Conservation (phyloP, 2,113 vertebrate species). For the Spilogale gracilis region DNA sequence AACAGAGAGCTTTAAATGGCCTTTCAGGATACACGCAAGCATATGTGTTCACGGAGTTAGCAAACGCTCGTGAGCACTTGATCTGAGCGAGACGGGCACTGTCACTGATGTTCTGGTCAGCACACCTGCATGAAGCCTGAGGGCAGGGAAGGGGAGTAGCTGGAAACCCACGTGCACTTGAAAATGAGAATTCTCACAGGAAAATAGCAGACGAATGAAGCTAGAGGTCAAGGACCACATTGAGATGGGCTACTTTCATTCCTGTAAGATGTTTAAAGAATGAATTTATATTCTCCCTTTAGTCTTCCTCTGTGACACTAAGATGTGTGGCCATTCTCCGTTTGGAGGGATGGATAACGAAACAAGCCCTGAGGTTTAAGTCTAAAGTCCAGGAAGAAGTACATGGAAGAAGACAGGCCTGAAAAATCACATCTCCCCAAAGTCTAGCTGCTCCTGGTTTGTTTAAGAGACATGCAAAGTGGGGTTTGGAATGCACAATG, state of each 20-base stretch:
- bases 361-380: not conserved
- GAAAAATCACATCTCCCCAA: not conserved
- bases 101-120: accelerated
- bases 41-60: not conserved
- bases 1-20: not conserved
- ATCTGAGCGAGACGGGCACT: not conserved
- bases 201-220: not conserved
- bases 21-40: not conserved
- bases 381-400: not conserved
- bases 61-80: too few relatives aligned
- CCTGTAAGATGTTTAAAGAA: not conserved
- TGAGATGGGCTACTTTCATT: not conserved
- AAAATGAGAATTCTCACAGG: not conserved
- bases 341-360: not conserved
- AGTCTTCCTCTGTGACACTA: not conserved
- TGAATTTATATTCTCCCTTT: not conserved
- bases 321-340: not conserved
- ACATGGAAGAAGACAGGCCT: not conserved
- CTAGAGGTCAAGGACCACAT: not conserved
- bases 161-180: not conserved
- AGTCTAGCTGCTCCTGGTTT: not conserved
- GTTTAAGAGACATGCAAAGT: not conserved
- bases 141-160: not conserved
- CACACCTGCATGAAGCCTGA: not conserved
- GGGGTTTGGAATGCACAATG: not conserved